A percentile compares a stretch with the other conserved stretches of the same genome.
phyloP scores from a whole-genome alignment of 1,140 invertebrate genomes.

The Acromyrmex echinatior region DNA sequence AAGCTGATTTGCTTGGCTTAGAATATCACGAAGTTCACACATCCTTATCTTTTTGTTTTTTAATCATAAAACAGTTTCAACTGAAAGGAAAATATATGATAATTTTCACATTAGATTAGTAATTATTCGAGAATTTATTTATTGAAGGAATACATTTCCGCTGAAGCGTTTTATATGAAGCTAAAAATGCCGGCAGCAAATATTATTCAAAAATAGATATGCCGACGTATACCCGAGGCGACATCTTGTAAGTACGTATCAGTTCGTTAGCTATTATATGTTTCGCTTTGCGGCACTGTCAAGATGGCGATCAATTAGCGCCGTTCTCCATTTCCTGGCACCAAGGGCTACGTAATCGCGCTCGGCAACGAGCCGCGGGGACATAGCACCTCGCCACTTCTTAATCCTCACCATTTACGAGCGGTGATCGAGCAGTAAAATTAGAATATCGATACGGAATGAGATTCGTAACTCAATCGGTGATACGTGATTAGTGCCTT shows the following conservation, averaged over 20 bases:
- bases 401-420: constrained; percentile 61
- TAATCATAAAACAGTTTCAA: background rate
- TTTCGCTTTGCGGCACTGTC: constrained; percentile 24
- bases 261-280: constrained; percentile 37
- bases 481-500: constrained; percentile 30
- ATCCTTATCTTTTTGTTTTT: background rate
- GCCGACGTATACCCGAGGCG: background rate
- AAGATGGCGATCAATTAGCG: constrained; percentile 60
- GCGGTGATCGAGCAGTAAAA: constrained; percentile 46
- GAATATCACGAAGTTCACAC: background rate
- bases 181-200: background rate
- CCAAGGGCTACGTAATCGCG: constrained; percentile 51
- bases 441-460: constrained; percentile 60
- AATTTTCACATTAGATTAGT: background rate
- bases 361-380: background rate
- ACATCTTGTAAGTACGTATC: constrained; percentile 6
- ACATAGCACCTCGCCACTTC: constrained; percentile 24
- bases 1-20: background rate
- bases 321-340: constrained; percentile 48
- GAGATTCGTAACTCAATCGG: constrained; percentile 64
- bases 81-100: background rate
- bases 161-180: background rate
- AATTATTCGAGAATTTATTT: background rate
- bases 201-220: constrained; percentile 5
- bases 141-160: background rate